These are phyloP conservation scores for Theristicus caerulescens DNA, from an alignment of 2,113 vertebrate species.

Conservation along the genomic window DNA sequence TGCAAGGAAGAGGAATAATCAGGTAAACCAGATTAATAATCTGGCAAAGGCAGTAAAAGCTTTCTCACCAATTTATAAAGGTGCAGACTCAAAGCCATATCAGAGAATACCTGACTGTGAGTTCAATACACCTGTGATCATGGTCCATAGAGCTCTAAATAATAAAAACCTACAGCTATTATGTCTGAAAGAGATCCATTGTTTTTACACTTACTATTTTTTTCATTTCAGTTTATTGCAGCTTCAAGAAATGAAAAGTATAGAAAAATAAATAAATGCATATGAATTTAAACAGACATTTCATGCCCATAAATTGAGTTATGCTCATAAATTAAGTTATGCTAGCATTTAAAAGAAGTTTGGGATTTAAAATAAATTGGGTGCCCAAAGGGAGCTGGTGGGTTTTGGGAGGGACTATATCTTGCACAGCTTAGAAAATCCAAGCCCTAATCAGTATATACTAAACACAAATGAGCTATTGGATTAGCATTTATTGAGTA, in stretches of 20 bases:
- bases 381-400: not conserved
- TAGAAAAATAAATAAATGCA: not conserved
- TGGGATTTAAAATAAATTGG: not conserved
- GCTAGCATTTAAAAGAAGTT: not conserved
- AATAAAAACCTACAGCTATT: not conserved
- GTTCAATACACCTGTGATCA: not conserved
- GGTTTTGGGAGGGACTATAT: not conserved
- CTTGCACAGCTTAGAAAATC: not conserved
- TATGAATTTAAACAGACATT: not conserved
- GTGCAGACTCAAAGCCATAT: not conserved
- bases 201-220: not conserved
- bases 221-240: not conserved
- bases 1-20: not conserved
- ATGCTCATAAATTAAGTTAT: not conserved
- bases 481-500: not conserved
- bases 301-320: not conserved
- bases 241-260: not conserved
- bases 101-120: not conserved
- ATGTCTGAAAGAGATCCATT: not conserved
- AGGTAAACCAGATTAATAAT: not conserved
- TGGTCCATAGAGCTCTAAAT: not conserved
- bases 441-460: not conserved
- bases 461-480: not conserved
- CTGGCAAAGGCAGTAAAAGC: not conserved
- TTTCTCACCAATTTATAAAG: not conserved